These are phyloP conservation scores for Paramormyrops hopkinsi DNA, from an alignment of 2,797 vertebrate species.

Conservation along the genomic window DNA sequence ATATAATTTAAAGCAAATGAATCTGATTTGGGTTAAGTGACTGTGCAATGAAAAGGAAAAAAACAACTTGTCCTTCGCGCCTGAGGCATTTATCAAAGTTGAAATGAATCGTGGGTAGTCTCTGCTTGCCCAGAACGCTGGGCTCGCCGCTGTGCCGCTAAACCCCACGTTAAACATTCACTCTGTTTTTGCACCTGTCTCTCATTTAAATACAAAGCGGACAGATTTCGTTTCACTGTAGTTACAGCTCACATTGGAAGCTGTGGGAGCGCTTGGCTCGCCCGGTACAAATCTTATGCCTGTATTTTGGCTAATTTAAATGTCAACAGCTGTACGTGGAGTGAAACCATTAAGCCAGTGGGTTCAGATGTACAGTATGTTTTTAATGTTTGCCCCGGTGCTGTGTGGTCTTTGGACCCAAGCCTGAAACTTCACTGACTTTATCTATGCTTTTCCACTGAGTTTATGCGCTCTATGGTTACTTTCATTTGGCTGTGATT, in stretches of 20 bases:
- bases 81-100: background rate
- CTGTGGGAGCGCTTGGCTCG: slow-evolving; percentile 6
- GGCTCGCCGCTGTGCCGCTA: background rate
- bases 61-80: slow-evolving; percentile 11
- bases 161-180: slow-evolving; percentile 15
- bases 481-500: slow-evolving; percentile 5
- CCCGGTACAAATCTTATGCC: slow-evolving; percentile 14
- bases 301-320: background rate
- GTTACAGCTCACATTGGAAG: slow-evolving; percentile 13
- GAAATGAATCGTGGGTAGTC: slow-evolving; percentile 23
- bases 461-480: slow-evolving; percentile 1
- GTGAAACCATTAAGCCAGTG: slow-evolving; percentile 16
- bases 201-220: slow-evolving; percentile 27
- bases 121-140: background rate
- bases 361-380: slow-evolving; percentile 15
- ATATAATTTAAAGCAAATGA: slow-evolving; percentile 27
- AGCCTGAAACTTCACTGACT: slow-evolving; percentile 4
- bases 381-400: slow-evolving; percentile 10
- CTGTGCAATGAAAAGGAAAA: slow-evolving; percentile 13
- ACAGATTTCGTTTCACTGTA: slow-evolving; percentile 22
- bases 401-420: background rate
- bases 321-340: slow-evolving; percentile 19
- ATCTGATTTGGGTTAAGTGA: slow-evolving; percentile 21
- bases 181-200: slow-evolving; percentile 26
- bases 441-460: slow-evolving; percentile 3